Evolutionary conservation across 2,888 invertebrate genomes (phyloP).

Genomic region (Dermolepida albohirtum): DNA sequence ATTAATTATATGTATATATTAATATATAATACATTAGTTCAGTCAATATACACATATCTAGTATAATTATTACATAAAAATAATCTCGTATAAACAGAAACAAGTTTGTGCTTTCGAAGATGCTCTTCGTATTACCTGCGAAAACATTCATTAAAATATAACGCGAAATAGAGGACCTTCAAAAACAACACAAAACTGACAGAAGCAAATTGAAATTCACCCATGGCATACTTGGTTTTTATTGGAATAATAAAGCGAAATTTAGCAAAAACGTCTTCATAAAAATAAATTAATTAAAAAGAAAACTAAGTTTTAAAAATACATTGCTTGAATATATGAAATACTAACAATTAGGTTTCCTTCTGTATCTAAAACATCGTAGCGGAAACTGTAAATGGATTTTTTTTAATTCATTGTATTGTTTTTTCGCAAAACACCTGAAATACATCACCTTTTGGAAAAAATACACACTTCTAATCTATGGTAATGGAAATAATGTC

Average conservation of each 20-base stretch:
- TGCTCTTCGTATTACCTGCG: conserved; percentile 39
- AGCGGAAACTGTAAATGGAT: too few species aligned
- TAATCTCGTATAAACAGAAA: conserved; percentile 34
- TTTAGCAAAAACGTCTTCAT: background rate
- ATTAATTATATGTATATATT: conserved; percentile 49
- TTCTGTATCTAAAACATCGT: too few species aligned
- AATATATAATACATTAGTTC: conserved; percentile 59
- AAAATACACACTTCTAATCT: too few species aligned
- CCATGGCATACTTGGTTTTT: conserved; percentile 10
- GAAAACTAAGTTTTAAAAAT: background rate
- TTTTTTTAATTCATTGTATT: too few species aligned
- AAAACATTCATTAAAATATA: background rate
- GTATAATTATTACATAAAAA: conserved; percentile 46
- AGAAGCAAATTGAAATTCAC: conserved; percentile 13
- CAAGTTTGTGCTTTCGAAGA: conserved; percentile 41
- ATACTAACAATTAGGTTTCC: too few species aligned
- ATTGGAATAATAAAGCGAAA: conserved; percentile 18
- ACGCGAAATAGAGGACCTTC: conserved; percentile 7
- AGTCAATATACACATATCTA: conserved; percentile 61
- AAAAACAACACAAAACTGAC: conserved; percentile 12
- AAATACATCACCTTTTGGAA: too few species aligned
- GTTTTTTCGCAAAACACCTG: too few species aligned
- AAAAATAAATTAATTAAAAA: background rate
- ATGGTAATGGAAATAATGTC: too few species aligned
- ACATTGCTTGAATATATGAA: too few species aligned